Base-by-base conservation (phyloP, 2,888 invertebrate species). In the Melikaiella ostensackeni region DNA sequence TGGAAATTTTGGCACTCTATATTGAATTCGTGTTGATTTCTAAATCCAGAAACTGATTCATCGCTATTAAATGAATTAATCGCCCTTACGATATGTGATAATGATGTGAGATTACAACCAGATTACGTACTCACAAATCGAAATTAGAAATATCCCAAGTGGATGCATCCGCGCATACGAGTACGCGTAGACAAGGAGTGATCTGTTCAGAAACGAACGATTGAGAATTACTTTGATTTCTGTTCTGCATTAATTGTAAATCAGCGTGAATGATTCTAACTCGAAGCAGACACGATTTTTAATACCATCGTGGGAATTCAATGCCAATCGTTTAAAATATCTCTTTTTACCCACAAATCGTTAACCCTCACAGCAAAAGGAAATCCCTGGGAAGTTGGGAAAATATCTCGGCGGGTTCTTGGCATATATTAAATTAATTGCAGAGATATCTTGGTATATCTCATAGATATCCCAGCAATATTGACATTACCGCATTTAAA, bases 151-250 rank as follows among this genome's bases (percentile, higher is more conserved):
- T 7, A 50, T n/a, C 19, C n/a, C 50, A 50, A 50, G 50, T 3
- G 13, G 38, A 13, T 38, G 38, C 38, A 38, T 38, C 38, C 38
- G 38, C 50, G 30, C 27, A 27, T 11, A 7, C 61, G 16, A 7
- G 19, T 33, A 16, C 5, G 19, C 16, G 75, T 21, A 73, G 38
- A 84, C 81, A 85, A 75, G 74, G 77, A 75, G 74, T 80, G 77
- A 64, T 77, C 83, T 84, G 85, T 84, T 83, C 73, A 27, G 61
- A 35, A 64, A 62, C 38, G 42, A 63, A n/a, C 27, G 75, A 55
- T 61, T 57, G 30, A 57, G 33, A 70, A 59, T 27, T 16, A 42
- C 24, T 42, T 38, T 42, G 24, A 46, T 38, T 70, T 7, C 19
- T 9, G 9, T 7, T 1, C 5, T 33, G 27, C 19, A 50, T 30